Conservation (phyloP, 2,888 invertebrate genomes). For the Tetragnatha montana region DNA sequence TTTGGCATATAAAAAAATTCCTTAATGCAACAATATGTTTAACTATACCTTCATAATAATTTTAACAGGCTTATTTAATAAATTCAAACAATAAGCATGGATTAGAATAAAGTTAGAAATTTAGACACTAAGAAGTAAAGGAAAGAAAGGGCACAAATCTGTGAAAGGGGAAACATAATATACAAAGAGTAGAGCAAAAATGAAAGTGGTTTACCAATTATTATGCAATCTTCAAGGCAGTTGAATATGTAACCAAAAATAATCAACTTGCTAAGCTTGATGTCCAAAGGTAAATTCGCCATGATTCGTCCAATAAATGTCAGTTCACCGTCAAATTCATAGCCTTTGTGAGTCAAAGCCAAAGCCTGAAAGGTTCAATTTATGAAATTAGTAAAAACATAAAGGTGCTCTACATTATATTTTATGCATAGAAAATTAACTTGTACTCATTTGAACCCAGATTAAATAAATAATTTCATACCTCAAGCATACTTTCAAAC, state of each 20-base stretch:
- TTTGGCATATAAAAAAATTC: too few species aligned
- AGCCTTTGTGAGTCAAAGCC: constrained; percentile 80
- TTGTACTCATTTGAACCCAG: too few species aligned
- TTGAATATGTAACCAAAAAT: constrained; percentile 91
- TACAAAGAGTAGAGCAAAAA: background rate
- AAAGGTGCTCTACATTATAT: too few species aligned
- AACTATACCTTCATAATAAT: too few species aligned
- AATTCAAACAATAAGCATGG: background rate
- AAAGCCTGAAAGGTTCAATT: constrained; percentile 81
- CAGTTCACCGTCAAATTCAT: constrained; percentile 85
- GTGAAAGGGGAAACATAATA: background rate
- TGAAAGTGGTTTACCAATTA: constrained; percentile 80
- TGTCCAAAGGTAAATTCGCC: constrained; percentile 88
- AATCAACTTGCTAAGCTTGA: constrained; percentile 88
- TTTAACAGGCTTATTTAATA: background rate
- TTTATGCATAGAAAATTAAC: too few species aligned
- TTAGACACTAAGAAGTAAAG: background rate
- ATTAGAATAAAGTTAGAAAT: background rate
- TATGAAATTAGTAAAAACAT: too few species aligned
- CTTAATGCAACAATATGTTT: too few species aligned
- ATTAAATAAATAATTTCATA: too few species aligned
- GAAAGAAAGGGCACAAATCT: background rate
- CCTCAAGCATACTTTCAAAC: too few species aligned
- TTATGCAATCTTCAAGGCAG: constrained; percentile 87
- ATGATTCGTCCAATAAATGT: constrained; percentile 90